Base-by-base conservation (phyloP, 2,797 vertebrate genomes). In the Tolypeutes matacus region DNA sequence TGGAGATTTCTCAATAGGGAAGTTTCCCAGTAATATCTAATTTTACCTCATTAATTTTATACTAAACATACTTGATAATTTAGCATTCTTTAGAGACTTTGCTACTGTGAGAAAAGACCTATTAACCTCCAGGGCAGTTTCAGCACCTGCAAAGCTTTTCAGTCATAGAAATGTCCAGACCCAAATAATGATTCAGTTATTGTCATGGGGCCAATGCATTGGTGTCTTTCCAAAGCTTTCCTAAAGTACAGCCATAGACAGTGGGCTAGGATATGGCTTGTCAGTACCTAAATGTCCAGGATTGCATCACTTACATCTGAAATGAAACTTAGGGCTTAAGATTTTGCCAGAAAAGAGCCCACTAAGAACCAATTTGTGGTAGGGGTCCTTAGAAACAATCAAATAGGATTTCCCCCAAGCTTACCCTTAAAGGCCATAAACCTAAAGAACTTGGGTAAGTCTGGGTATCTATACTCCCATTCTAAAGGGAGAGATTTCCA, bases 31-130 rank as follows among this genome's bases (percentile, higher is more conserved):
- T 31, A 67, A 18, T 87, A 58, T 95, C 17, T 95, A n/a, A 82
- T 42, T 96, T 93, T 89, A 82, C 34, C 17, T 92, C 39, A 67
- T 62, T 17, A 36, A 3, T 76, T 64, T 94, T 86, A 39, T 76
- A 62, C 1, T 89, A 83, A 39, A 58, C 0, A 18, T 86, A 76
- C 64, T 65, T 85, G 77, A 67, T 84, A 84, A 29, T 65, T 3
- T 42, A 39, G 5, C 5, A 11, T 87, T 80, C 21, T 89, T 81
- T 51, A 34, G 31, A 88, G 62, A 88, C 14, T 78, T 88, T 49
- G 1, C 23, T 46, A 46, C 13, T 94, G 75, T 56, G 20, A 46
- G 3, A 64, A 94, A 56, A 62, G 11, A 60, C 7, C 7, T 90
- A 5, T 6, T 6, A 21, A 82, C 8, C 3, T 56, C 12, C 27